Conservation (phyloP, 1,140 invertebrate species). For the Chionoecetes opilio region DNA sequence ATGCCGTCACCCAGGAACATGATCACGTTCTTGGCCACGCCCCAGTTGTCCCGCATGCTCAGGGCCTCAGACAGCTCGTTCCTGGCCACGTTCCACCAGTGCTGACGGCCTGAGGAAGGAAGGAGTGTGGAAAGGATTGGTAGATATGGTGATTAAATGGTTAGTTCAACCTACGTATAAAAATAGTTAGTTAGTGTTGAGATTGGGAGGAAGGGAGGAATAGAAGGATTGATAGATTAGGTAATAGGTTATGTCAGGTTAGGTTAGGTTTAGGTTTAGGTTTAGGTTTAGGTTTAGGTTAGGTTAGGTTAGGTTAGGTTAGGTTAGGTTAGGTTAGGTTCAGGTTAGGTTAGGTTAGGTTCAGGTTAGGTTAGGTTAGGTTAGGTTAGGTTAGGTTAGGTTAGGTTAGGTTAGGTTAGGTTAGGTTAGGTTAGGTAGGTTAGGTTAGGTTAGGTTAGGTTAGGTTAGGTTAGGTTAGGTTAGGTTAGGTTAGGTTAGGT, state of each 20-base stretch:
- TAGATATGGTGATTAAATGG: neutral
- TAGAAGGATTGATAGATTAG: neutral
- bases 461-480: neutral
- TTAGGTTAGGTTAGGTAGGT: neutral
- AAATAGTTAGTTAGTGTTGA: neutral
- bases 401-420: slow-evolving; percentile 34
- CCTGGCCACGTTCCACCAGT: slow-evolving; percentile 64
- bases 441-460: neutral
- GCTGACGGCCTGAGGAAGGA: slow-evolving; percentile 45
- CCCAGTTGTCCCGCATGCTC: slow-evolving; percentile 66
- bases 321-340: neutral
- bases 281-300: no score
- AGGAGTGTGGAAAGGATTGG: neutral
- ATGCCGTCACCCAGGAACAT: slow-evolving; percentile 97
- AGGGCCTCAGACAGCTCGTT: slow-evolving; percentile 39
- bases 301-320: neutral
- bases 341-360: neutral
- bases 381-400: slow-evolving; percentile 11
- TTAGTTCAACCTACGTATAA: no score
- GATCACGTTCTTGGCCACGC: slow-evolving; percentile 93
- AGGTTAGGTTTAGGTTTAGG: neutral
- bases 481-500: neutral
- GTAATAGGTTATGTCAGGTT: neutral
- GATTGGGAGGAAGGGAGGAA: neutral
- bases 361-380: neutral